These are phyloP conservation scores for Harlomillsia oculata DNA, from an alignment of 1,140 invertebrate species.

Conservation along the genomic window DNA sequence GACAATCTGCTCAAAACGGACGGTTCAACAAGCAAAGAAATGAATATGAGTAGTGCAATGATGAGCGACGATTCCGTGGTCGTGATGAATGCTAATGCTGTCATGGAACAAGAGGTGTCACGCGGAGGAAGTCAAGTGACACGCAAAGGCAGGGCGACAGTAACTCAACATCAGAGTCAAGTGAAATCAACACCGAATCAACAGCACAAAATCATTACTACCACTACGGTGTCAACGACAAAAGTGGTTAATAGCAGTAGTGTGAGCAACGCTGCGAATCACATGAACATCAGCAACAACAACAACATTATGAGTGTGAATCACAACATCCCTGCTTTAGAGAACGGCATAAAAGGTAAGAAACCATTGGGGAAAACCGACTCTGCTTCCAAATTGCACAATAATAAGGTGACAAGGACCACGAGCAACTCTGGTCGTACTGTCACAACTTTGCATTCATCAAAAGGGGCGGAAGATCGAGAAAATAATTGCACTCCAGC, in stretches of 20 bases:
- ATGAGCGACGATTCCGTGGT: neutral
- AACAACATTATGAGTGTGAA: too few species aligned
- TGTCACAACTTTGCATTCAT: too few species aligned
- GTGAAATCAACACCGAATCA: neutral
- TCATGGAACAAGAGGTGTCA: neutral
- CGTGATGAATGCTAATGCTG: neutral
- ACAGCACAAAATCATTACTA: neutral
- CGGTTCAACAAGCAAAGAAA: too few species aligned
- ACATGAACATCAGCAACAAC: conserved; percentile 4
- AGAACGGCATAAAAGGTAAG: too few species aligned
- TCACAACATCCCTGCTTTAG: too few species aligned
- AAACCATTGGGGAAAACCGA: too few species aligned
- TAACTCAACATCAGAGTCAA: neutral
- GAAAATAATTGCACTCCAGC: too few species aligned
- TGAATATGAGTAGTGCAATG: neutral
- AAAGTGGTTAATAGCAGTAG: neutral
- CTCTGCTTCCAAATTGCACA: too few species aligned
- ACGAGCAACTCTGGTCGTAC: too few species aligned
- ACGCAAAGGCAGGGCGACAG: neutral
- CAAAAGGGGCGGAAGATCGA: too few species aligned
- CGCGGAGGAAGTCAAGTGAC: neutral
- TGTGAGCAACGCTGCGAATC: conserved; percentile 5
- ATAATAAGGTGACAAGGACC: too few species aligned
- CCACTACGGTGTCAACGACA: neutral
- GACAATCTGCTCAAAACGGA: conserved; percentile 29